Base-by-base conservation (phyloP, 2,797 vertebrate genomes). In the Falco rusticolus region DNA sequence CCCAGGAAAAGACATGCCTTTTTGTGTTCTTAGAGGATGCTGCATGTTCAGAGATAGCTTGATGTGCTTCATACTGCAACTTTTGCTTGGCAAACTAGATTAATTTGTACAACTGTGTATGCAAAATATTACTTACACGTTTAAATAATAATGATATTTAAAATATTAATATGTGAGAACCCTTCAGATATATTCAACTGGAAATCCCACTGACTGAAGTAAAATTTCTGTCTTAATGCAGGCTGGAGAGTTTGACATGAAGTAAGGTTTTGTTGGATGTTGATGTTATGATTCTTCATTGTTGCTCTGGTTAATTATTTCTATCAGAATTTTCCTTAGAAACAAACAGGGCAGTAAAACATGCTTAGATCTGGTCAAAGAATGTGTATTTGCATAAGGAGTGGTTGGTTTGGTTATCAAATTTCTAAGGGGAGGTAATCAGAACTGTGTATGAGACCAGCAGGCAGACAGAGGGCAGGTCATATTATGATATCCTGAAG, bases 331-430 rank as follows among this genome's bases (percentile, higher is more conserved):
- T 94, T 87, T 91, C 39, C 76, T 87, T 81, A 65, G 77, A 61
- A 88, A 51, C 10, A 72, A 43, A 45, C 8, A 53, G 2, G 19
- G 24, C 33, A 69, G 8, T 21, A 7, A 69, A 87, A 22, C 4
- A 18, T 77, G 21, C 50, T 66, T 34, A 60, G 25, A 65, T 93
- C 66, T 83, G 43, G 81, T 89, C 53, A 85, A 66, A 84, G 59
- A 71, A 41, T 63, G n/a, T 47, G 63, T 63, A 41, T 96, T 96
- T 98, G 72, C 15, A 0, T 91, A 51, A 70, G 45, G 72, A 51
- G 74, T 60, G 84, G 33, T 65, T 57, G 37, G 37, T 97, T 97
- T 96, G 76, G 83, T 94, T 92, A 63, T 79, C 69, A 90, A 11
- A 86, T 91, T 81, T 79, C 33, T 71, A 68, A 74, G n/a, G 26